Percentiles rank a stretch among this genome's conserved stretches.
These are phyloP conservation scores for Cybosia mesomella DNA, from an alignment of 2,888 invertebrate species.

Conservation along the genomic window DNA sequence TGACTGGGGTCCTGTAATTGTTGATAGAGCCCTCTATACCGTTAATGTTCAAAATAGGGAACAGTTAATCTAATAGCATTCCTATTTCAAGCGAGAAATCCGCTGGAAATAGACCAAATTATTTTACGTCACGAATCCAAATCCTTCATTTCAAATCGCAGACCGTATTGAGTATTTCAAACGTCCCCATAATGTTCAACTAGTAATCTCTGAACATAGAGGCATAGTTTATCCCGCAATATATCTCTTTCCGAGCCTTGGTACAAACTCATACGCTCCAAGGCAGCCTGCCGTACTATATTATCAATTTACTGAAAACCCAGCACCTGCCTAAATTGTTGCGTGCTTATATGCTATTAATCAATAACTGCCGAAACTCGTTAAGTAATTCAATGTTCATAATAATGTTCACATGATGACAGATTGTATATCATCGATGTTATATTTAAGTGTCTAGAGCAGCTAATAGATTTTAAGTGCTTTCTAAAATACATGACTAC, in stretches of 20 bases:
- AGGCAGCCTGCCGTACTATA: conserved; percentile 55
- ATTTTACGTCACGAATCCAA: conserved; percentile 30
- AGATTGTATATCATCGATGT: conserved; percentile 38
- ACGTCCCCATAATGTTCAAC: conserved; percentile 63
- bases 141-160: conserved; percentile 58
- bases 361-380: conserved; percentile 72
- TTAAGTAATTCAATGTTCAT: conserved; percentile 61
- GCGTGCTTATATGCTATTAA: conserved; percentile 72
- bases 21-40: no score
- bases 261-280: conserved; percentile 45
- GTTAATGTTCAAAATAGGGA: background rate
- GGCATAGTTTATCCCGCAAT: conserved; percentile 68
- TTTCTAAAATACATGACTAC: conserved; percentile 13
- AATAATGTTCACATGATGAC: conserved; percentile 53
- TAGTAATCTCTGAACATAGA: conserved; percentile 69
- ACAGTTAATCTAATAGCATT: conserved; percentile 5
- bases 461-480: conserved; percentile 23
- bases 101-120: conserved; percentile 30
- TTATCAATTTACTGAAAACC: conserved; percentile 66
- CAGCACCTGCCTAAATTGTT: conserved; percentile 72
- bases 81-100: conserved; percentile 16
- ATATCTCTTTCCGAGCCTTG: conserved; percentile 59
- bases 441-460: conserved; percentile 21
- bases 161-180: conserved; percentile 63
- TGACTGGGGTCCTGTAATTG: background rate